Percentiles rank a stretch among this genome's conserved stretches.
Conservation (phyloP, 2,797 vertebrate genomes). For the Calcarius lapponicus region DNA sequence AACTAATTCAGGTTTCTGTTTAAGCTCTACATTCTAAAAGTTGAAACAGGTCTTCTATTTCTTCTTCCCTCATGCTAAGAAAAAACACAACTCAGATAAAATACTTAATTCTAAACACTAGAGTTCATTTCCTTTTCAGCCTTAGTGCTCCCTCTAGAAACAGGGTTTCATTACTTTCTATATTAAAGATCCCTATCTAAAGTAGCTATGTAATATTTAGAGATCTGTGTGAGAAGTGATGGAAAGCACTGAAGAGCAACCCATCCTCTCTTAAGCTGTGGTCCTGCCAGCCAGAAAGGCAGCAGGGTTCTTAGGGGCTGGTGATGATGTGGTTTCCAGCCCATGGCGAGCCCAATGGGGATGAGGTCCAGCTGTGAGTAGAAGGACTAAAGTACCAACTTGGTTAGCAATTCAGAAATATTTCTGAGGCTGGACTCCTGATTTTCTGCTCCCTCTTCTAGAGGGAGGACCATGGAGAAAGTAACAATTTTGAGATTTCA, state of each 20-base stretch:
- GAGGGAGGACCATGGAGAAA: background rate
- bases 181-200: slow-evolving; percentile 37
- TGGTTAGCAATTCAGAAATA: background rate
- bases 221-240: background rate
- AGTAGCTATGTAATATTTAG: background rate
- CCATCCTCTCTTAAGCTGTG: background rate
- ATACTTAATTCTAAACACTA: slow-evolving; percentile 9
- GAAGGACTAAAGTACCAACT: background rate
- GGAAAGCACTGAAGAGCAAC: background rate
- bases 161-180: background rate
- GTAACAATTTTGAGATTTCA: background rate
- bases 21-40: background rate
- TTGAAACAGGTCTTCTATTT: background rate
- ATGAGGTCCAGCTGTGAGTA: background rate
- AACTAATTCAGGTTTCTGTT: background rate
- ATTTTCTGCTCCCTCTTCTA: background rate
- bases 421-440: background rate
- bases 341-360: too few relatives aligned
- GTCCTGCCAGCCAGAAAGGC: background rate
- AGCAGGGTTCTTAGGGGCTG: background rate
- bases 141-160: background rate
- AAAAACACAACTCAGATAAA: background rate
- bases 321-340: too few relatives aligned
- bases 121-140: background rate
- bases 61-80: background rate